Conservation (phyloP, 2,797 vertebrate species). For the Allobates femoralis region DNA sequence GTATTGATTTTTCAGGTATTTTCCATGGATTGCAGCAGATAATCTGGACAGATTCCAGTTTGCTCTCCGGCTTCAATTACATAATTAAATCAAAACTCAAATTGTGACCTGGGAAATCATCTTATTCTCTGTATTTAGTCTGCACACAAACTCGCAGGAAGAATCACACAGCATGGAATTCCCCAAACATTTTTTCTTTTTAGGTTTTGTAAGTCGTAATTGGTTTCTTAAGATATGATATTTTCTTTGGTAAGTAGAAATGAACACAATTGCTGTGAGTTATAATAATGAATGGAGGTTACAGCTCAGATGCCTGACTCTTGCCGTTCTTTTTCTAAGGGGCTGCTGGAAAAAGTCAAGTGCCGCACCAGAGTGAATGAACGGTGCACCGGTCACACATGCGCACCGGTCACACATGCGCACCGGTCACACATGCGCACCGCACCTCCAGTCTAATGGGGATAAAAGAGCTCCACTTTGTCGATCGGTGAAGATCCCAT, state of each 20-base stretch:
- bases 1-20: slow-evolving; percentile 35
- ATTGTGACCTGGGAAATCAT: slow-evolving; percentile 1
- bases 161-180: background rate
- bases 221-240: background rate
- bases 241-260: background rate
- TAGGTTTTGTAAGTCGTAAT: background rate
- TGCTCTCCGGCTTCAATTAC: background rate
- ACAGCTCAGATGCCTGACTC: too few species aligned
- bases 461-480: too few species aligned
- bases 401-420: too few species aligned
- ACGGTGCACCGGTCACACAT: too few species aligned
- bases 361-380: too few species aligned
- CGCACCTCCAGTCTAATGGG: too few species aligned
- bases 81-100: slow-evolving; percentile 22
- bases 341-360: too few species aligned
- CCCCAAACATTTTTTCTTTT: background rate
- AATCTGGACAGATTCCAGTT: slow-evolving; percentile 12
- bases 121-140: background rate
- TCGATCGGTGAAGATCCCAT: too few species aligned
- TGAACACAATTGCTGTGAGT: background rate
- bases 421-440: too few species aligned
- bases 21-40: slow-evolving; percentile 4
- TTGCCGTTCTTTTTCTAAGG: too few species aligned
- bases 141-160: background rate
- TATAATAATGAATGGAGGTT: background rate